Evolutionary conservation across 2,113 vertebrate species (phyloP).

Genomic region (Platycercus adscitus): DNA sequence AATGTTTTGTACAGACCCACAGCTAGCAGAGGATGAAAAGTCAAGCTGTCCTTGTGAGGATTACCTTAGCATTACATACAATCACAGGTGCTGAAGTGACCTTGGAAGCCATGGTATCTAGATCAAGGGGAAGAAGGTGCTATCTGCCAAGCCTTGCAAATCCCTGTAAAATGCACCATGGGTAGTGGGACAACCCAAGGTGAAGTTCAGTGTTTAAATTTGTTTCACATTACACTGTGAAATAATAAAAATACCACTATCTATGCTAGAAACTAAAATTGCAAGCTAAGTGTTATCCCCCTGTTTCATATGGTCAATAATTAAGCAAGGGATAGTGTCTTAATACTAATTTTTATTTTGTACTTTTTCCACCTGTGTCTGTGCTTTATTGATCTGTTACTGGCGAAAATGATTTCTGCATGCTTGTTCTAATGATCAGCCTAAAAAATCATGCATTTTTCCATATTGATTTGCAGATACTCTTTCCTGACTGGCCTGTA

Average conservation of each 20-base stretch:
- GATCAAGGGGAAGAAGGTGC: background rate
- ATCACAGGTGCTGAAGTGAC: constrained; percentile 20
- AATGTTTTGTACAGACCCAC: background rate
- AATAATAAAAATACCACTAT: background rate
- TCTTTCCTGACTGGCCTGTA: background rate
- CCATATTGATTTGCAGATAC: background rate
- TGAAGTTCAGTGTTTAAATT: background rate
- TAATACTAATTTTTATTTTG: background rate
- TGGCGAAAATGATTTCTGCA: background rate
- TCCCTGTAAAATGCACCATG: background rate
- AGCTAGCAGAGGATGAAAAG: background rate
- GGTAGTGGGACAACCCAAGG: background rate
- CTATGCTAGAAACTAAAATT: background rate
- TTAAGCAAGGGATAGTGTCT: background rate
- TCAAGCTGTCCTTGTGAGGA: background rate
- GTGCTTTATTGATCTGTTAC: background rate
- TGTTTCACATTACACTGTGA: background rate
- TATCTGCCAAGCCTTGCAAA: background rate
- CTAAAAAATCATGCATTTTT: background rate
- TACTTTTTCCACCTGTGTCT: background rate
- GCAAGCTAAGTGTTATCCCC: background rate
- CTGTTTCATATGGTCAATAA: background rate
- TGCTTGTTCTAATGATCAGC: background rate
- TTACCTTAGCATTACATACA: background rate
- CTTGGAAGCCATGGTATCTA: background rate